phyloP scores from a whole-genome alignment of 2,888 invertebrate species.

The Abrostola tripartita region DNA sequence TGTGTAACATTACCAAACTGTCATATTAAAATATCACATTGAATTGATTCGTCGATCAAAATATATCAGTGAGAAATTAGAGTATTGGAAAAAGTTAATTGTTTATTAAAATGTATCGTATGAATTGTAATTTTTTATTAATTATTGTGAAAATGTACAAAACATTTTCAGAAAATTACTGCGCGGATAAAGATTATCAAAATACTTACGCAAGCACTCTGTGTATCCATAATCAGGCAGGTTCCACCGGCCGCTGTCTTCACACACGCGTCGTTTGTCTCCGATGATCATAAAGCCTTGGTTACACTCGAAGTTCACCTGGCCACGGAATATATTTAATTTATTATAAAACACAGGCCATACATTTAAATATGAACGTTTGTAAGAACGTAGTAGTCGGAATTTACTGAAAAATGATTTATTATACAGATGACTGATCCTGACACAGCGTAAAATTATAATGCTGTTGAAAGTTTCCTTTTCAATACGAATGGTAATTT shows the following conservation, averaged over 20 bases:
- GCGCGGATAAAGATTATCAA: background rate
- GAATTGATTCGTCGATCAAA: no score
- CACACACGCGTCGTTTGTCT: conserved; percentile 94
- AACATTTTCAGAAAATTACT: no score
- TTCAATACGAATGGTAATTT: background rate
- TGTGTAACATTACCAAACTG: conserved; percentile 26
- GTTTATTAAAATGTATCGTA: no score
- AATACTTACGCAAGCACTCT: conserved; percentile 95
- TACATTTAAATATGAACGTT: conserved; percentile 15
- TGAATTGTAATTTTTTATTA: no score
- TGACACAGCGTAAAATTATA: background rate
- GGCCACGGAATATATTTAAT: conserved; percentile 24
- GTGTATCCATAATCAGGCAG: conserved; percentile 95
- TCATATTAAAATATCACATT: no score
- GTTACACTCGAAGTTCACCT: conserved; percentile 96
- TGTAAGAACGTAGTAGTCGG: conserved; percentile 2
- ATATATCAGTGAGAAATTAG: no score
- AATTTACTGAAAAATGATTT: background rate
- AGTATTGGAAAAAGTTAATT: no score
- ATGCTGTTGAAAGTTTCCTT: background rate
- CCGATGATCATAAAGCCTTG: conserved; percentile 95
- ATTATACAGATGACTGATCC: background rate
- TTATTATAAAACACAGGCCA: conserved; percentile 11
- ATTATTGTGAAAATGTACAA: no score
- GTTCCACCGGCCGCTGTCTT: conserved; percentile 94